These are phyloP conservation scores for Pantherophis guttatus DNA, from an alignment of 2,113 vertebrate genomes.

Conservation along the genomic window DNA sequence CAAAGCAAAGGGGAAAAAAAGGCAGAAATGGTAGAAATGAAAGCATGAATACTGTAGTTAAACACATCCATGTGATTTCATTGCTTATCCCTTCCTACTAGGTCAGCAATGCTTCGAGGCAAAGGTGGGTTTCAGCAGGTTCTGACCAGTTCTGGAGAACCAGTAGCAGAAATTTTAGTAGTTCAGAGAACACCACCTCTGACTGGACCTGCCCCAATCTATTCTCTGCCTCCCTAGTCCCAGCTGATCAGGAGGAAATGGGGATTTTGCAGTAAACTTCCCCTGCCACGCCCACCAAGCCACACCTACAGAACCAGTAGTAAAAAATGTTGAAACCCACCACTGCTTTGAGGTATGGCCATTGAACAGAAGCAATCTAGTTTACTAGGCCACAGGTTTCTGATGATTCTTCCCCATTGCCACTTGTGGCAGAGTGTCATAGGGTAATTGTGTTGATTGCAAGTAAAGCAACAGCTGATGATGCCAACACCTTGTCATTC, in stretches of 20 bases:
- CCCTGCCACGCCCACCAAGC: too few species aligned
- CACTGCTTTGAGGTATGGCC: not conserved
- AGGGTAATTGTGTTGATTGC: not conserved
- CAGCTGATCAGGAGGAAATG: too few species aligned
- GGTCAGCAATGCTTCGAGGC: not conserved
- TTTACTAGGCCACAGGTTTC: not conserved
- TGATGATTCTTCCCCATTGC: not conserved
- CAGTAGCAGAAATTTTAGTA: too few species aligned
- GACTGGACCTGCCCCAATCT: too few species aligned
- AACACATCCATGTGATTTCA: not conserved
- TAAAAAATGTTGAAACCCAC: too few species aligned
- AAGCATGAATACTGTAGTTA: not conserved
- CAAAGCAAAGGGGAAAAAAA: not conserved
- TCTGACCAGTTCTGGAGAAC: too few species aligned
- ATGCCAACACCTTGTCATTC: not conserved
- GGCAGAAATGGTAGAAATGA: not conserved
- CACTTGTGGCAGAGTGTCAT: not conserved
- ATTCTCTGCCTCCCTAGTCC: too few species aligned
- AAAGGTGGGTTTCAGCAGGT: too few species aligned
- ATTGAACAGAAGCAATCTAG: not conserved
- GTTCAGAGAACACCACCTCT: too few species aligned
- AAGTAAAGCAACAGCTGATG: not conserved
- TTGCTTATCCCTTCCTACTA: not conserved
- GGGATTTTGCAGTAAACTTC: too few species aligned
- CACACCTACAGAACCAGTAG: too few species aligned